These are phyloP conservation scores for Sebastes taczanowskii DNA, from an alignment of 2,797 vertebrate genomes.

Conservation along the genomic window DNA sequence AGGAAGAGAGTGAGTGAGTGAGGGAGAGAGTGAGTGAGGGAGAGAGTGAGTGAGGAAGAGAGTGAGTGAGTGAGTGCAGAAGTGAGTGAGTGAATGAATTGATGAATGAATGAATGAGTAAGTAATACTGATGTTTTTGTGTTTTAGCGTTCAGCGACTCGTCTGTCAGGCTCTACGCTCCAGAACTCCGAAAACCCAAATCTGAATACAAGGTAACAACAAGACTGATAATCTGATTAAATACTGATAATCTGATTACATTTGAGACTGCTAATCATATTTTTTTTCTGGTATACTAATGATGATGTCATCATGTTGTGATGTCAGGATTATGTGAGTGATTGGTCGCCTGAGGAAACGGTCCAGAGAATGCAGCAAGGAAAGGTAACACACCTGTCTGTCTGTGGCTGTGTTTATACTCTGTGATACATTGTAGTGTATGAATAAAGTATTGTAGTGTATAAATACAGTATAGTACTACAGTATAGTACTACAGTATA, in stretches of 20 bases:
- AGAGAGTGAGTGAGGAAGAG: too few relatives aligned
- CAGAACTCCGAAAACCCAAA: slow-evolving; percentile 90
- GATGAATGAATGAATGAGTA: not conserved
- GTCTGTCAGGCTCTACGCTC: slow-evolving; percentile 85
- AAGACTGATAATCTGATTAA: not conserved
- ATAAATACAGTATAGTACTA: not conserved
- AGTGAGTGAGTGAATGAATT: too few relatives aligned
- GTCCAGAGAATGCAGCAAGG: slow-evolving; percentile 90
- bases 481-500: too few relatives aligned
- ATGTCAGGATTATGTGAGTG: slow-evolving; percentile 88
- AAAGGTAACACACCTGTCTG: slow-evolving; percentile 82
- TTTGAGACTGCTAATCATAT: not conserved
- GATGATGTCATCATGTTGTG: slow-evolving; percentile 34
- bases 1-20: too few relatives aligned
- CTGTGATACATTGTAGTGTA: too few relatives aligned
- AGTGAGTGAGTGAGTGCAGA: too few relatives aligned
- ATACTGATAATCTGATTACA: not conserved
- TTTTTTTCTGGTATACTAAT: not conserved
- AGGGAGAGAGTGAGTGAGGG: not conserved
- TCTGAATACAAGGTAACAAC: slow-evolving; percentile 89
- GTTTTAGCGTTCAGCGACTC: slow-evolving; percentile 84
- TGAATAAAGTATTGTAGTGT: too few relatives aligned
- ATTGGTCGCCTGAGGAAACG: slow-evolving; percentile 90
- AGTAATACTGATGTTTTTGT: not conserved
- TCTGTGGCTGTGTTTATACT: too few relatives aligned